These are phyloP conservation scores for Trachelus tabidus DNA, from an alignment of 2,888 invertebrate species.

Conservation along the genomic window DNA sequence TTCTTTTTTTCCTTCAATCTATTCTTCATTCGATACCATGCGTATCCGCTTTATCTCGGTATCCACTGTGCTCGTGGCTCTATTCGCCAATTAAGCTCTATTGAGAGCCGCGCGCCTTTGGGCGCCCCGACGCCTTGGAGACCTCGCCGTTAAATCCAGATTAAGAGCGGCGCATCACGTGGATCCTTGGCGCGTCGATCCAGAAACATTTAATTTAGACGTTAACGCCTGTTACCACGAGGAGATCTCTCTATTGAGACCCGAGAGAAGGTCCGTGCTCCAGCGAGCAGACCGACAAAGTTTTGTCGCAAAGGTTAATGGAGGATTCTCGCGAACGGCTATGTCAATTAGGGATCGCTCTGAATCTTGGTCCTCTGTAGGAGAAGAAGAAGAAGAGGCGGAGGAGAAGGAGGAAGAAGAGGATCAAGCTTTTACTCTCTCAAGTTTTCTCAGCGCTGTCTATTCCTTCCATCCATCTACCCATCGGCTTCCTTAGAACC, in stretches of 20 bases:
- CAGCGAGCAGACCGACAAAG: slow-evolving; percentile 23
- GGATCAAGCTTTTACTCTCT: background rate
- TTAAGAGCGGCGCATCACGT: slow-evolving; percentile 52
- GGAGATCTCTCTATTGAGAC: slow-evolving; percentile 46
- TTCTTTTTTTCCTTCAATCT: background rate
- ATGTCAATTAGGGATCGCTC: background rate
- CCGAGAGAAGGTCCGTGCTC: slow-evolving; percentile 22
- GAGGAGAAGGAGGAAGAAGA: background rate
- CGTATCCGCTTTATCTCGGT: background rate
- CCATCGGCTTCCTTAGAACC: background rate
- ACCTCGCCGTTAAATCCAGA: slow-evolving; percentile 53
- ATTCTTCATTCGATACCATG: background rate
- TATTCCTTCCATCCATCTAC: background rate
- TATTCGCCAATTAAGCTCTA: slow-evolving; percentile 57
- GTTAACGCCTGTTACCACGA: slow-evolving; percentile 48
- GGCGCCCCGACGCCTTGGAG: slow-evolving; percentile 37
- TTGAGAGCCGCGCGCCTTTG: slow-evolving; percentile 36
- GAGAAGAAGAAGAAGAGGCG: background rate
- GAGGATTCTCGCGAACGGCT: background rate
- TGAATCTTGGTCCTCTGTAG: background rate
- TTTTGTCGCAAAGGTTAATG: background rate
- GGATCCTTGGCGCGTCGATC: slow-evolving; percentile 52
- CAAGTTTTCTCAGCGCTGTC: background rate
- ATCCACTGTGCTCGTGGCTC: background rate
- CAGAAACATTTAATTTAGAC: slow-evolving; percentile 60